Evolutionary conservation across 2,888 invertebrate genomes (phyloP), one percentile per base, ranked within the genome.

Genomic region (Alentia gelatinosa): DNA sequence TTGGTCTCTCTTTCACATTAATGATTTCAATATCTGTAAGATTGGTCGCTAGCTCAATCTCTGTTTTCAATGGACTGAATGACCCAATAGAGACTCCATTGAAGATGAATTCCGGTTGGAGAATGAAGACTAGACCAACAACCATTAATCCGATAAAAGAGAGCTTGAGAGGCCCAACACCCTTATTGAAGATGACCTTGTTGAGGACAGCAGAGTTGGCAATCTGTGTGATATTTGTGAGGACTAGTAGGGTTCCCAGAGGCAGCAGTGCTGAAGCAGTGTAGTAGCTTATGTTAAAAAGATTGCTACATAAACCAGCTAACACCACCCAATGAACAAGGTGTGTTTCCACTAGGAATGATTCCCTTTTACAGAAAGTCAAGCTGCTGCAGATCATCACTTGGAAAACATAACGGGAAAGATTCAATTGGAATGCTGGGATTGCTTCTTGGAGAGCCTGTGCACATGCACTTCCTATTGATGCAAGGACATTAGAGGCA

Each of bases 141-240:
- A 79, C 39, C 79, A 79, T 79, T n/a, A 79, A n/a, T 15, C 1
- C 37, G n/a, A 79, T 79, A 1, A 37, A 79, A 19, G 39, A 19
- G 15, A 35, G 39, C 79, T 79, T 79, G 4, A 79, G 79, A 5
- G 79, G 79, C 23, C 5, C 1, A 1, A 79, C 39, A 19, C 0
- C 39, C 79, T 79, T 79, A 4, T 79, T 19, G 79, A 79, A 79
- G 39, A 79, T 26, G 37, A 79, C 1, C 39, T 79, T 79, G 79
- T 79, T 39, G 4, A 79, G 35, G 19, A 79, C n/a, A 26, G 37
- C 15, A 4, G 79, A 79, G 39, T 79, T 79, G 79, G 39, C 3
- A 26, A 79, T 79, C 79, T 79, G 79, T 1, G 79, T 79, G 39
- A 79, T 39, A 26, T 79, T 79, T 15, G 79, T 79, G 39, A 79